Conservation (phyloP, 2,888 invertebrate species). For the Himalopsyche kuldschensis region DNA sequence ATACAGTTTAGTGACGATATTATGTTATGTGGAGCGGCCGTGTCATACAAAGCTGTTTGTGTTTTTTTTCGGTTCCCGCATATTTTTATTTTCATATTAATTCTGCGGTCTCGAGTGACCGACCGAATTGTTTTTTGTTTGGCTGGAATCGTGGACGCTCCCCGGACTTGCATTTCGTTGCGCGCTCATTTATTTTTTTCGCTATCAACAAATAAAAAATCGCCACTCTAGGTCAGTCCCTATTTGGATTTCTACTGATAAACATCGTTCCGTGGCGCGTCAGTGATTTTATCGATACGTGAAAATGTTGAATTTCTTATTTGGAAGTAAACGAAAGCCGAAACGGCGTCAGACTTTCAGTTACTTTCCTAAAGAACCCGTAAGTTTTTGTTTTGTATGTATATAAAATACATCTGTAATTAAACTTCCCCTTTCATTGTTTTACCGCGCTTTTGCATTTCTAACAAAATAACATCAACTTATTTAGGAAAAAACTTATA, state of each 20-base stretch:
- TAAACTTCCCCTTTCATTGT: background rate
- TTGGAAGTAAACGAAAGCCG: conserved; percentile 24
- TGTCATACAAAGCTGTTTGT: background rate
- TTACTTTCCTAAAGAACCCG: conserved; percentile 13
- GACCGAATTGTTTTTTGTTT: background rate
- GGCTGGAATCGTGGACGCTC: background rate
- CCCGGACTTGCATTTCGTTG: background rate
- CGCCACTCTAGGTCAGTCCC: background rate
- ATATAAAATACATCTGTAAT: background rate
- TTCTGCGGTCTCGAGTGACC: background rate
- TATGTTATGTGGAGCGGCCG: background rate
- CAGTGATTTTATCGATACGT: background rate
- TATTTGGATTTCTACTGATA: background rate
- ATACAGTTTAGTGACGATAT: background rate
- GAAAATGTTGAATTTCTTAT: conserved; percentile 27
- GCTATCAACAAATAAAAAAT: background rate
- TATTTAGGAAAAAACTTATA: background rate
- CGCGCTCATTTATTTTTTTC: background rate
- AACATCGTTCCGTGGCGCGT: background rate
- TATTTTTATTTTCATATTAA: background rate
- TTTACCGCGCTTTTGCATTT: background rate
- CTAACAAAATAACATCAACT: background rate
- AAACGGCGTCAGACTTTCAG: conserved; percentile 16
- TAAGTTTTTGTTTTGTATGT: background rate
- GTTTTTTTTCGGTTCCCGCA: background rate